Base-by-base conservation (phyloP, 2,888 invertebrate species). In the Scelioninae gen. 2 region DNA sequence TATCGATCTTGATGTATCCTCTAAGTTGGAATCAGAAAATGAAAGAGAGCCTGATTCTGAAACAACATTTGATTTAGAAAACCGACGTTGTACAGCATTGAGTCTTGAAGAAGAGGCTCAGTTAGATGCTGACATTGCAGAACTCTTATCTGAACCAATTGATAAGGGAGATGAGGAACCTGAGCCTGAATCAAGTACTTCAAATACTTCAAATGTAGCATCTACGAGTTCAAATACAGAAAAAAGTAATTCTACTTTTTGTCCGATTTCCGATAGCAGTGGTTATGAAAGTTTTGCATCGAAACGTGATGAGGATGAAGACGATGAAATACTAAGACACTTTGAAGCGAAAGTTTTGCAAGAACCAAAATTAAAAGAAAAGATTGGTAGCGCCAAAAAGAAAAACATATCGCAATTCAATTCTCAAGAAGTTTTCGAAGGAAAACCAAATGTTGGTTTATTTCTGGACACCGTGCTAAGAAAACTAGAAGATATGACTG, bases 401-500 rank as follows among this genome's bases (percentile, higher is more conserved):
- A 63, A 55, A 31, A 43, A 65, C 0, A 9, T 15, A 1, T 13
- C 28, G 13, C 67, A 68, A 16, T 60, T 37, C 15, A 45, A 50
- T 43, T 48, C 65, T 6, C 69, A 81, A 18, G 80, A 84, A 52
- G 78, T 81, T 9, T 84, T 84, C 48, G 84, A 84, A 18, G 81
- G 82, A 2, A 84, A 84, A 61, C 86, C 87, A 6, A 86, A 84
- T 50, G 85, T 87, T 31, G 87, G 87, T 15, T 82, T 83, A 63
- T 94, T 98, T 83, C 87, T 98, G 74, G 92, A 92, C 80, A 91
- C 92, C 70, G 86, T 97, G 58, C 89, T 97, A 79, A 90, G 91
- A 77, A 95, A 95, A 85, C 87, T 96, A 41, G 95, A 95, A 81
- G 90, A 91, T 57, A 92, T 97, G 88, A 90, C 95, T 74, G 92